A percentile compares a stretch with the other conserved stretches of the same genome.
Conservation (phyloP, 2,797 vertebrate species). For the Halcyon smyrnensis region DNA sequence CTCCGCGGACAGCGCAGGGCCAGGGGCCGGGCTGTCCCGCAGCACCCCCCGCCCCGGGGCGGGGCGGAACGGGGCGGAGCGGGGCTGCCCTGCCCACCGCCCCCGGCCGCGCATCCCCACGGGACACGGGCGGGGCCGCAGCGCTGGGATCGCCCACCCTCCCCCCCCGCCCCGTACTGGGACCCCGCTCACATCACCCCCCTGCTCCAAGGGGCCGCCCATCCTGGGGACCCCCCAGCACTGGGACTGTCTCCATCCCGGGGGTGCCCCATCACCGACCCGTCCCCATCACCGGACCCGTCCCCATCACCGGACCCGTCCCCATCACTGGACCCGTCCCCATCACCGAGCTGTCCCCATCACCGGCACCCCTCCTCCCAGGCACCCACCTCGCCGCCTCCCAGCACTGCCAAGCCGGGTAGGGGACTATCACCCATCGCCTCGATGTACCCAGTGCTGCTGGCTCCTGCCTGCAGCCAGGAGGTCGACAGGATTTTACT, state of each 20-base stretch:
- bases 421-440: not conserved
- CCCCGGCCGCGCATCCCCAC: not conserved
- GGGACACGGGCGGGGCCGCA: not conserved
- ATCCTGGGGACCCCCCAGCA: not conserved
- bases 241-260: not conserved
- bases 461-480: not conserved
- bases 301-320: too few species aligned
- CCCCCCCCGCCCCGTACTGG: too few species aligned
- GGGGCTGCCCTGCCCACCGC: not conserved
- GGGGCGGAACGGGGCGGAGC: not conserved
- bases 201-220: too few species aligned
- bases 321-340: too few species aligned
- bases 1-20: not conserved
- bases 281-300: not conserved
- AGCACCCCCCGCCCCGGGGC: not conserved
- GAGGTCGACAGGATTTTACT: not conserved
- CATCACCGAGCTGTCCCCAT: too few species aligned
- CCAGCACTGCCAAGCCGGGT: fast-evolving
- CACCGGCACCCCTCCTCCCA: not conserved
- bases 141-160: not conserved
- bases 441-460: fast-evolving
- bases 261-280: not conserved
- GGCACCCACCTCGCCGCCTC: too few species aligned
- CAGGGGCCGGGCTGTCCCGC: not conserved
- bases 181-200: too few species aligned